Evolutionary conservation across 2,888 invertebrate species (phyloP).

Genomic region (Unio delphinus): DNA sequence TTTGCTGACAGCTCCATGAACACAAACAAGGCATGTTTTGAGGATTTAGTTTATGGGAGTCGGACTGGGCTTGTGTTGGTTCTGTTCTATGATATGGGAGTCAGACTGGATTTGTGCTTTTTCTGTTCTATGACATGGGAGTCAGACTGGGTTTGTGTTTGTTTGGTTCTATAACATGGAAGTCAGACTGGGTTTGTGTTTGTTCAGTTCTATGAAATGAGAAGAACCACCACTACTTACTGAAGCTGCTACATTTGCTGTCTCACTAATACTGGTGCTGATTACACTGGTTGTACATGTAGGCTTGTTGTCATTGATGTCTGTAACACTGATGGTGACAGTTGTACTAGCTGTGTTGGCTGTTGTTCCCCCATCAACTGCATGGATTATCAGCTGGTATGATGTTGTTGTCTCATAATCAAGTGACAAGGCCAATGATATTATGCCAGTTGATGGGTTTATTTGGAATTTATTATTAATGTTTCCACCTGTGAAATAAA

Average conservation of each 20-base stretch:
- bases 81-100: no score
- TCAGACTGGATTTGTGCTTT: no score
- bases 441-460: constrained; percentile 30
- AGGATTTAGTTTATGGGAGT: no score
- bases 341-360: constrained; percentile 24
- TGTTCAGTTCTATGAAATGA: no score
- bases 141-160: no score
- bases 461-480: constrained; percentile 34
- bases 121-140: no score
- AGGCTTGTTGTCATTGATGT: constrained; percentile 62
- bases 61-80: no score
- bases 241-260: constrained; percentile 18
- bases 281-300: constrained; percentile 38
- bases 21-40: no score
- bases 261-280: constrained; percentile 37
- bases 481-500: constrained; percentile 39
- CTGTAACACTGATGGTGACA: constrained; percentile 48
- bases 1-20: no score
- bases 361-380: constrained; percentile 38
- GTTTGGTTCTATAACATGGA: no score
- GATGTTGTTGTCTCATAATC: constrained; percentile 43
- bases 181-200: no score
- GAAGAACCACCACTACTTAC: constrained; percentile 14
- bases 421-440: constrained; percentile 33
- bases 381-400: constrained; percentile 40